Evolutionary conservation across 1,140 invertebrate species (phyloP).

Genomic region (Tenebrio molitor): DNA sequence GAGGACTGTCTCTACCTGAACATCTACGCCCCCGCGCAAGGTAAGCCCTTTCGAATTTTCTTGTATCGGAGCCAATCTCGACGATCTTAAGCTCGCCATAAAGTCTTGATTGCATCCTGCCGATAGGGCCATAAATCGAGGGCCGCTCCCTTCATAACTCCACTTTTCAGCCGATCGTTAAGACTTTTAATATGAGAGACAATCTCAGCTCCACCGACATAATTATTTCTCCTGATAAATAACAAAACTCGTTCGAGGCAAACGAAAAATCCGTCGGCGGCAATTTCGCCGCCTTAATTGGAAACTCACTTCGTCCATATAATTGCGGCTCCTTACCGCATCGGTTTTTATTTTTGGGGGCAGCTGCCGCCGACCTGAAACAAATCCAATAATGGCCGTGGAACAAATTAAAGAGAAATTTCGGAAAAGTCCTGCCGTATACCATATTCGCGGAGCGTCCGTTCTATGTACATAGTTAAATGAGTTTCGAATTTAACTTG

Average conservation of each 20-base stretch:
- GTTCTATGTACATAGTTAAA: constrained; percentile 53
- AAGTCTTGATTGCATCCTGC: constrained; percentile 41
- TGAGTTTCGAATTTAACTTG: constrained; percentile 55
- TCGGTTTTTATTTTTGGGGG: constrained; percentile 14
- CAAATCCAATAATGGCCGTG: constrained; percentile 32
- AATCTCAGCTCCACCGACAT: too few relatives aligned
- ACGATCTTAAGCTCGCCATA: constrained; percentile 31
- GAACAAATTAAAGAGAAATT: constrained; percentile 39
- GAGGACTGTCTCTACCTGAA: constrained; percentile 98
- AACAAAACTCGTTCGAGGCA: too few relatives aligned
- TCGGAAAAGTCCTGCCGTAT: constrained; percentile 28
- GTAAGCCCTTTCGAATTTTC: constrained; percentile 81
- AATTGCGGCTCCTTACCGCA: too few relatives aligned
- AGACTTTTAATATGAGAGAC: constrained; percentile 36
- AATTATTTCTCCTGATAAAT: constrained; percentile 10
- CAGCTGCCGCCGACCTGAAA: constrained; percentile 25
- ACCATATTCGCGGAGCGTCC: constrained; percentile 43
- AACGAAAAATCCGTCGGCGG: too few relatives aligned
- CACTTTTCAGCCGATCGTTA: neutral
- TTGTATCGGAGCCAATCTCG: neutral
- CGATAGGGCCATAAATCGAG: neutral
- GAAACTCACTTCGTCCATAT: too few relatives aligned
- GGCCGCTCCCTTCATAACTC: constrained; percentile 6
- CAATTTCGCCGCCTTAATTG: too few relatives aligned
- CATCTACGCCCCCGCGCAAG: constrained; percentile 93